These are phyloP conservation scores for Bombus turneri DNA, from an alignment of 1,140 invertebrate species.

Conservation along the genomic window DNA sequence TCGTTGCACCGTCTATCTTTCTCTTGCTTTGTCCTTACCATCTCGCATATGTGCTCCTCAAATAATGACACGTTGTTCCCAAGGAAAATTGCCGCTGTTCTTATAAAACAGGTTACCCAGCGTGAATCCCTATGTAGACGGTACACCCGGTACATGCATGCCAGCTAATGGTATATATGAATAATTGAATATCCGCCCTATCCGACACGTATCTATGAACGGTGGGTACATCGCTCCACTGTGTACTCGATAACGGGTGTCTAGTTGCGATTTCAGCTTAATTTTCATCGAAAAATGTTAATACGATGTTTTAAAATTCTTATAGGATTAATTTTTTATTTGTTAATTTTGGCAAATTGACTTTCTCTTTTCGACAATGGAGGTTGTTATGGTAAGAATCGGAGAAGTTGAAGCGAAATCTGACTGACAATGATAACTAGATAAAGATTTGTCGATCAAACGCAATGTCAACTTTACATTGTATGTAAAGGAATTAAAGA, in stretches of 20 bases:
- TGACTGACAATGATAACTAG: neutral
- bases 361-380: neutral
- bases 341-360: neutral
- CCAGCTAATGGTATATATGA: constrained; percentile 69
- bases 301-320: neutral
- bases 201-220: constrained; percentile 58
- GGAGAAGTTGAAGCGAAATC: no score
- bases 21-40: neutral
- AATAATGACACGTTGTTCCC: constrained; percentile 59
- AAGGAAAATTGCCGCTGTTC: constrained; percentile 52
- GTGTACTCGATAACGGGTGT: constrained; percentile 54
- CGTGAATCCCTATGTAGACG: constrained; percentile 44
- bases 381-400: neutral
- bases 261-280: neutral
- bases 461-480: no score
- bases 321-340: neutral
- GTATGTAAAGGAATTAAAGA: neutral
- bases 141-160: constrained; percentile 62
- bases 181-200: constrained; percentile 72
- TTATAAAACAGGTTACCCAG: constrained; percentile 46
- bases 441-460: no score
- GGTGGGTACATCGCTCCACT: constrained; percentile 49
- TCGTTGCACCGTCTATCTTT: constrained; percentile 23
- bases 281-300: neutral
- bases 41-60: neutral